Conservation (phyloP, 2,888 invertebrate genomes). For the Xanthostigma xanthostigma region DNA sequence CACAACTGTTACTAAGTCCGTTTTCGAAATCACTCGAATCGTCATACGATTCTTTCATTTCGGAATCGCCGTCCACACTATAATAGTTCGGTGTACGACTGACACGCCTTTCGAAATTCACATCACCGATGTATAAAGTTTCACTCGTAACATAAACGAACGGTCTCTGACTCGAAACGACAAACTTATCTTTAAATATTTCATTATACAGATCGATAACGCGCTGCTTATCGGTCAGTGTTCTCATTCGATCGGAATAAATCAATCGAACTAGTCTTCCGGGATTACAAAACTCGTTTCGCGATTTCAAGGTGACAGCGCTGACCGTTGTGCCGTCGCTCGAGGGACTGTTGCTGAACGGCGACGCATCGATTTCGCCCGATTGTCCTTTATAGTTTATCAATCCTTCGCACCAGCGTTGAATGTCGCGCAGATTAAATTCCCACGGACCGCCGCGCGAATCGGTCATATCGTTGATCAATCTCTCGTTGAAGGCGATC, state of each 20-base stretch:
- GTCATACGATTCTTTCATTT: too few species aligned
- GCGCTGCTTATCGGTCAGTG: constrained; percentile 54
- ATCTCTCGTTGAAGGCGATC: constrained; percentile 60
- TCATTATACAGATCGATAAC: constrained; percentile 37
- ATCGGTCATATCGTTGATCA: constrained; percentile 47
- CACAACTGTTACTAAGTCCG: constrained; percentile 2
- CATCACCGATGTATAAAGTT: constrained; percentile 49
- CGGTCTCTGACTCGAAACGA: constrained; percentile 37
- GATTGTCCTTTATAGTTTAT: constrained; percentile 27
- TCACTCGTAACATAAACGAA: constrained; percentile 41
- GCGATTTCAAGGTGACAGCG: background rate
- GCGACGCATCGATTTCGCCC: background rate
- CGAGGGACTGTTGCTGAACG: background rate
- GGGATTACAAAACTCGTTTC: constrained; percentile 25
- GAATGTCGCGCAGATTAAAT: constrained; percentile 89
- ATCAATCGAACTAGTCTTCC: constrained; percentile 60
- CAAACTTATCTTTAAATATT: constrained; percentile 29
- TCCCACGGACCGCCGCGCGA: constrained; percentile 85
- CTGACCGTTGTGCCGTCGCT: too few species aligned
- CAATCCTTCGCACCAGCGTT: constrained; percentile 79
- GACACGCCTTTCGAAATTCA: constrained; percentile 30
- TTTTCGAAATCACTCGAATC: too few species aligned
- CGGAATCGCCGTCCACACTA: constrained; percentile 1
- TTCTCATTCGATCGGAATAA: constrained; percentile 79
- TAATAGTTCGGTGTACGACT: constrained; percentile 19